Conservation (phyloP, 2,113 vertebrate species). For the Rhabdomys dilectus region DNA sequence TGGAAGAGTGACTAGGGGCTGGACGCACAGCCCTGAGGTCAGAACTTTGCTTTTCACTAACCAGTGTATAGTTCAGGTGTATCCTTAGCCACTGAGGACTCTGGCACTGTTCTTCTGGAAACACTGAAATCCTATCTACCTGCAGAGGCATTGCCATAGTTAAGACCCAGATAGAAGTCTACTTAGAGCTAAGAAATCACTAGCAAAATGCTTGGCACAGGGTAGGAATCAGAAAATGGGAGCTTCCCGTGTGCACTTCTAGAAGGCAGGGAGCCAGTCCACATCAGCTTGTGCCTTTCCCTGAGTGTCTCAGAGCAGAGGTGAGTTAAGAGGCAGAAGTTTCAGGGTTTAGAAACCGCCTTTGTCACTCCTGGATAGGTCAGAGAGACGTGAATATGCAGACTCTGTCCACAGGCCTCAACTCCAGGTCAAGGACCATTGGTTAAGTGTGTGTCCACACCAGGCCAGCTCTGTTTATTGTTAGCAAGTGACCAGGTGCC, state of each 20-base stretch:
- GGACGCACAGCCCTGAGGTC: neutral
- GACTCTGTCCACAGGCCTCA: neutral
- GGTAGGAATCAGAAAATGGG: neutral
- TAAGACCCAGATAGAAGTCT: neutral
- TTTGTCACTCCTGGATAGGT: neutral
- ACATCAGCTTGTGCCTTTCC: neutral
- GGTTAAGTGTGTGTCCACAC: neutral
- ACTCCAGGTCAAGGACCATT: rapidly evolving
- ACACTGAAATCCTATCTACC: neutral
- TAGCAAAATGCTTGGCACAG: neutral
- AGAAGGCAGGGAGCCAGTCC: neutral
- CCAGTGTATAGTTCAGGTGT: no score
- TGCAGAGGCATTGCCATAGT: neutral
- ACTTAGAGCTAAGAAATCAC: neutral
- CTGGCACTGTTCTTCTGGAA: neutral
- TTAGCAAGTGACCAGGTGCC: neutral
- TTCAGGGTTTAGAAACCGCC: neutral
- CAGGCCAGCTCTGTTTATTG: neutral
- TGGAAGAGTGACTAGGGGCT: no score
- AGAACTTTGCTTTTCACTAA: neutral
- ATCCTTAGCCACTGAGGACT: neutral
- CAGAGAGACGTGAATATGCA: rapidly evolving
- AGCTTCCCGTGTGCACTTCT: neutral
- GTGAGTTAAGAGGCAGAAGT: neutral
- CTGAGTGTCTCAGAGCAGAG: neutral